Base-by-base conservation (phyloP, 2,113 vertebrate genomes). In the Todiramphus chloris region DNA sequence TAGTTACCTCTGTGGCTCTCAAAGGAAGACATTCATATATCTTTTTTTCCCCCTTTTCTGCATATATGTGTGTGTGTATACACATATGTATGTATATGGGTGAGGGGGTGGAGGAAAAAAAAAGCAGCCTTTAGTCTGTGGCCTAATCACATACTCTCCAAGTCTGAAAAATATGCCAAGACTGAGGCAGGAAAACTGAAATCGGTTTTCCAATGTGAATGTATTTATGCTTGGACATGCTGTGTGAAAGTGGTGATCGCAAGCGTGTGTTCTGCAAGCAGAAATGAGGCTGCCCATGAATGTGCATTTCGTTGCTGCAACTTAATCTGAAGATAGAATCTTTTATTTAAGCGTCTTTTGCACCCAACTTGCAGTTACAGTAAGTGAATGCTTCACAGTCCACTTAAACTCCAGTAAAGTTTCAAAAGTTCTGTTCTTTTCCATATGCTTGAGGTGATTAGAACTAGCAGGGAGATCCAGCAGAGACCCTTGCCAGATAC, bases 401-500 rank as follows among this genome's bases (percentile, higher is more conserved):
- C 78, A 37, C 39, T 92, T 79, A 82, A 89, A 44, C 60, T 84
- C 48, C 31, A 82, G 72, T 82, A 25, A 82, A 76, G 59, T 90
- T 87, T 87, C 55, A 73, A 68, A 87, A 92, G 66, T 95, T 96
- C 75, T 95, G 39, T 73, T 93, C 94, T 95, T 97, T 97, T 97
- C 92, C 89, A 89, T 97, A 83, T 95, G 88, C 83, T 68, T 87
- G 89, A 92, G 87, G 69, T 96, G 94, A 96, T 95, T 85, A 85
- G 89, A 83, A 56, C 81, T 84, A 97, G 90, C 63, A 87, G 94
- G 87, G 87, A 83, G 95, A 96, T 96, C 94, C 94, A 95, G 91
- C 76, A 96, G 83, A 96, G 87, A 76, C 66, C 56, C 82, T 93
- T 93, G 93, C 95, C 94, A 96, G 93, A 94, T 82, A 75, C 84